Percentiles rank a stretch among this genome's conserved stretches.
Conservation (phyloP, 2,888 invertebrate species). For the Drosophila nigricruria region DNA sequence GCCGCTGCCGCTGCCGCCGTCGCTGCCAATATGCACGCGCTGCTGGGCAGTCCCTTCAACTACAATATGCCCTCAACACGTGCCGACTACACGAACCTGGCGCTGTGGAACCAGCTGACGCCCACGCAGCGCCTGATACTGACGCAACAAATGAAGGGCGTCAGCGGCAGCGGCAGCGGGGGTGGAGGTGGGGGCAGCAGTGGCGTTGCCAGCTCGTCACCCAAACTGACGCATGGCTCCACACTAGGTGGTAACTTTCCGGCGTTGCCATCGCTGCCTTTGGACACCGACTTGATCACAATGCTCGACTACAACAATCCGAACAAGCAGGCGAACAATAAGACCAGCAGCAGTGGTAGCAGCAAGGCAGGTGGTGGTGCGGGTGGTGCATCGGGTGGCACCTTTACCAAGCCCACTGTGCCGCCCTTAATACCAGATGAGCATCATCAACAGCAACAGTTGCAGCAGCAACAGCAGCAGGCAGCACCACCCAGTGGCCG, state of each 20-base stretch:
- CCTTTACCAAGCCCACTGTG: slow-evolving; percentile 69
- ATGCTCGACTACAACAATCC: slow-evolving; percentile 83
- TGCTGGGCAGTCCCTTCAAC: slow-evolving; percentile 67
- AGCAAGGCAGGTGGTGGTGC: slow-evolving; percentile 12
- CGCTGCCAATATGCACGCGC: slow-evolving; percentile 64
- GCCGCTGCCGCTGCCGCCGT: slow-evolving; percentile 63
- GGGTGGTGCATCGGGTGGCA: slow-evolving; percentile 36
- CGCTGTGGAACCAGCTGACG: slow-evolving; percentile 83
- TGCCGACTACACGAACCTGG: slow-evolving; percentile 81
- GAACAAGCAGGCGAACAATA: slow-evolving; percentile 56
- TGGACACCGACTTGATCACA: slow-evolving; percentile 81
- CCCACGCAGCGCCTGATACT: slow-evolving; percentile 77
- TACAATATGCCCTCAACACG: slow-evolving; percentile 77
- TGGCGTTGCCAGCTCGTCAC: slow-evolving; percentile 17
- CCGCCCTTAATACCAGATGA: slow-evolving; percentile 63
- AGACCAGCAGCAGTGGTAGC: slow-evolving; percentile 1
- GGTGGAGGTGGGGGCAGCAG: background rate
- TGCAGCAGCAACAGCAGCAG: slow-evolving; percentile 6
- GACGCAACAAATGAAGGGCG: slow-evolving; percentile 80
- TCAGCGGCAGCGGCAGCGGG: background rate
- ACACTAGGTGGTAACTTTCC: slow-evolving; percentile 59
- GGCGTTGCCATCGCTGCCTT: slow-evolving; percentile 74
- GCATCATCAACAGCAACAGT: slow-evolving; percentile 9
- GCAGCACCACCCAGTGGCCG: slow-evolving; percentile 19
- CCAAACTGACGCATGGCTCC: slow-evolving; percentile 21